These are phyloP conservation scores for Cantharis rufa DNA, from an alignment of 2,888 invertebrate species.

Conservation along the genomic window DNA sequence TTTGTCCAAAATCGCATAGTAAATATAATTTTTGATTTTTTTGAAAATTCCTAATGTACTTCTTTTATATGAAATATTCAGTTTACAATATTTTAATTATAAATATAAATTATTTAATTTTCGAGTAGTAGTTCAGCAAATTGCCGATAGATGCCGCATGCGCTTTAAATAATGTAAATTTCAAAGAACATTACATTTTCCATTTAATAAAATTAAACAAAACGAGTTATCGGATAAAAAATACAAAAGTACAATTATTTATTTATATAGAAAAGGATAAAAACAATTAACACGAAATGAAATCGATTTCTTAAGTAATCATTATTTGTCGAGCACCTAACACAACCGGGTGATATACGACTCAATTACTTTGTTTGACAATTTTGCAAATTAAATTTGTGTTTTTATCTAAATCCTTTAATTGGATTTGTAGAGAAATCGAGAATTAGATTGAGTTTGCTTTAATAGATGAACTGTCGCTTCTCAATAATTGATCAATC, in stretches of 20 bases:
- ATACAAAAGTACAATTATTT: no score
- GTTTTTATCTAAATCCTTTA: constrained; percentile 11
- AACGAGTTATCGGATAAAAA: no score
- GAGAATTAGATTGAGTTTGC: not conserved
- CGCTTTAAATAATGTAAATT: not conserved
- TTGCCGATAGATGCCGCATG: not conserved
- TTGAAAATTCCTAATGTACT: no score
- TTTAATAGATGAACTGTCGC: not conserved
- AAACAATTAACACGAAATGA: not conserved
- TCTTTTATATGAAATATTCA: no score
- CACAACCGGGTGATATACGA: constrained; percentile 24
- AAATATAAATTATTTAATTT: not conserved
- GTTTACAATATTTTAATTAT: no score
- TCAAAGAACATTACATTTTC: not conserved
- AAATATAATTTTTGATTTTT: no score
- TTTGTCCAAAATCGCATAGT: no score
- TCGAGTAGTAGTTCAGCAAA: not conserved
- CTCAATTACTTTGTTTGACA: constrained; percentile 32
- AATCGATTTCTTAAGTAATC: not conserved
- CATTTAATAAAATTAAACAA: not conserved
- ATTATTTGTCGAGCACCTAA: not conserved
- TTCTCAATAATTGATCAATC: not conserved
- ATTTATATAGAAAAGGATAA: not conserved
- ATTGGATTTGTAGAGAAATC: constrained; percentile 4
- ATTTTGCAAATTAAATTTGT: constrained; percentile 27